Percentiles rank a stretch among this genome's conserved stretches.
Evolutionary conservation across 2,797 vertebrate species (phyloP).

Genomic region (Ctenopoma kingsleyae): DNA sequence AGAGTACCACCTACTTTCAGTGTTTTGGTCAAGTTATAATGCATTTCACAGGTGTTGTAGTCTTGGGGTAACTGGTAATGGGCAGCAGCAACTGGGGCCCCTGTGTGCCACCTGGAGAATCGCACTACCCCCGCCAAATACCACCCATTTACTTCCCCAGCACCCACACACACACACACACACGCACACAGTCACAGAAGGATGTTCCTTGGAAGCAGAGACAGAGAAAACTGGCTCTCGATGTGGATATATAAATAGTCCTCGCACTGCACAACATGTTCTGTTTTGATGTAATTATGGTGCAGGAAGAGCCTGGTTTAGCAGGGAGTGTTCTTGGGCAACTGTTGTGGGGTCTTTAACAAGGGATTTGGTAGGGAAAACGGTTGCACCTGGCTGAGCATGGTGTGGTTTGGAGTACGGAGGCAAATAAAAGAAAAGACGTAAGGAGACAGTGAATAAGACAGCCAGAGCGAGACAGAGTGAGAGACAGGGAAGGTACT

Average conservation of each 20-base stretch:
- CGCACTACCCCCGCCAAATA: conserved; percentile 55
- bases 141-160: conserved; percentile 53
- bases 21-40: conserved; percentile 78
- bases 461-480: conserved; percentile 12
- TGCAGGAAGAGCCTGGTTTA: conserved; percentile 77
- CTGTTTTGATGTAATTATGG: conserved; percentile 83
- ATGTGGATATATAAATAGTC: conserved; percentile 79
- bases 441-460: conserved; percentile 17
- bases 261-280: conserved; percentile 77
- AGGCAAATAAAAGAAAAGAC: conserved; percentile 39
- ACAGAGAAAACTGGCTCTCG: conserved; percentile 74
- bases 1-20: conserved; percentile 66
- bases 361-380: conserved; percentile 73
- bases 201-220: conserved; percentile 80
- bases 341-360: conserved; percentile 71
- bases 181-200: conserved; percentile 54
- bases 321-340: conserved; percentile 70
- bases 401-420: conserved; percentile 41
- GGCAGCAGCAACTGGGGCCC: conserved; percentile 64
- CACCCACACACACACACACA: conserved; percentile 36
- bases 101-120: conserved; percentile 80
- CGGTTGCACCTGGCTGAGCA: conserved; percentile 75
- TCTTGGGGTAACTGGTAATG: conserved; percentile 70
- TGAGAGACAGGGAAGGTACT: conserved; percentile 19
- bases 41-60: conserved; percentile 80